These are phyloP conservation scores for Albula glossodonta DNA, from an alignment of 2,113 vertebrate genomes.

Conservation along the genomic window DNA sequence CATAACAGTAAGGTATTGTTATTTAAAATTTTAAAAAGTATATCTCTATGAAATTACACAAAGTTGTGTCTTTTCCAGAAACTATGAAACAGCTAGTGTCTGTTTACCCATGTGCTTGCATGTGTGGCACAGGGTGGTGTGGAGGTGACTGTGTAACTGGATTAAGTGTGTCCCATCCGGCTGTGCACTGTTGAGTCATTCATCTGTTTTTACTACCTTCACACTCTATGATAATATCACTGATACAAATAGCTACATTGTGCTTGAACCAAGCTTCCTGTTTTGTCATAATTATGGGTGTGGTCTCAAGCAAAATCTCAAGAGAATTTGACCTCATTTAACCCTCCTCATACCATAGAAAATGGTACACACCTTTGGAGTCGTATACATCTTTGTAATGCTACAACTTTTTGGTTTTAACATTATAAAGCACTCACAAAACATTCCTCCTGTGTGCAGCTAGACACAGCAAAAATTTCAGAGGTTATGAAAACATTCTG, in stretches of 20 bases:
- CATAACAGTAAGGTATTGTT: not conserved
- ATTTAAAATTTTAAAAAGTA: not conserved
- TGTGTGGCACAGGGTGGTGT: too few relatives aligned
- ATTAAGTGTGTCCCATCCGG: not conserved
- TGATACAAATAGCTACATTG: not conserved
- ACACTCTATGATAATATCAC: not conserved
- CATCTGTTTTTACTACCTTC: not conserved
- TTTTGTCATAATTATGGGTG: not conserved
- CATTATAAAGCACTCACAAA: too few relatives aligned
- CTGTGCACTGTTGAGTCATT: not conserved
- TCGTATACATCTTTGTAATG: too few relatives aligned
- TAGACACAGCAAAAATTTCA: not conserved
- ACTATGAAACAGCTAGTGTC: not conserved
- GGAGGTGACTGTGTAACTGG: not conserved
- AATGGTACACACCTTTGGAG: too few relatives aligned
- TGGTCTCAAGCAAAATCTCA: not conserved
- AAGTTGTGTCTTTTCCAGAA: not conserved
- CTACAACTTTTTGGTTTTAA: too few relatives aligned
- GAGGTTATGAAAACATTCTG: not conserved
- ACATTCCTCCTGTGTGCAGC: too few relatives aligned
- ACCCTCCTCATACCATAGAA: too few relatives aligned
- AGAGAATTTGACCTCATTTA: too few relatives aligned
- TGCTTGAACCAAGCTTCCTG: not conserved
- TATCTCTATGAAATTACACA: not conserved
- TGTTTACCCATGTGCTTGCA: too few relatives aligned